Base-by-base conservation (phyloP, 1,140 invertebrate species). In the Halesus radiatus region DNA sequence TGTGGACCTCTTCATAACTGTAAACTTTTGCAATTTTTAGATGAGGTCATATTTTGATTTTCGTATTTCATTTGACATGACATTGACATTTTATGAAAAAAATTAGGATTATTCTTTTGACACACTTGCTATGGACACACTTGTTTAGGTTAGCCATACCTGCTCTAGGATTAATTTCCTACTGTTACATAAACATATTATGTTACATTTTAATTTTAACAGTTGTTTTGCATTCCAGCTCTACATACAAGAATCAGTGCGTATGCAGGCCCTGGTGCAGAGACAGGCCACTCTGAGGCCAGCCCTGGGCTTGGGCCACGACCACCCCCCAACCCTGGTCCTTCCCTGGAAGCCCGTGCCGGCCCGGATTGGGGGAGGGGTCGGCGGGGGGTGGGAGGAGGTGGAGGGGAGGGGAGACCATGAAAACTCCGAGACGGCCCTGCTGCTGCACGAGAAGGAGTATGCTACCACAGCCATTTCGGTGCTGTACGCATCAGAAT, bases 331-430 rank as follows among this genome's bases (percentile, higher is more conserved):
- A 3, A 23, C 76, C 58, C 50, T 81, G 0, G 45, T 79, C 0
- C 92, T 94, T 81, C 94, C 94, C 0, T 96, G 94, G 94, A 92
- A 92, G 84, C 92, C 94, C 0, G 88, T 93, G 84, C 91, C 92
- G 83, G 90, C 90, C 85, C 3, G 82, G 79, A 64, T 50, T 2
- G 22, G 10, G 3, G 85, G 84, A 18, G 22, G 8, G 8, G 5
- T 8, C 5, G 37, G 7, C 85, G 0, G 86, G 18, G 22, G 37
- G 37, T 10, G 37, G 8, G 8, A 13, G 1, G 37, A 45, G 10
- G 8, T 2, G 10, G 37, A 45, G 37, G 37, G 37, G 10, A 13
- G 37, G 37, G 37, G 37, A 3, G 37, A 64, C 23, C 53, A 50
- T 45, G 15, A 50, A n/a, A 22, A 68, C 66, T 87, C 89, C 20